These are phyloP conservation scores for Drosophila tripunctata DNA, from an alignment of 2,888 invertebrate genomes.

Conservation along the genomic window DNA sequence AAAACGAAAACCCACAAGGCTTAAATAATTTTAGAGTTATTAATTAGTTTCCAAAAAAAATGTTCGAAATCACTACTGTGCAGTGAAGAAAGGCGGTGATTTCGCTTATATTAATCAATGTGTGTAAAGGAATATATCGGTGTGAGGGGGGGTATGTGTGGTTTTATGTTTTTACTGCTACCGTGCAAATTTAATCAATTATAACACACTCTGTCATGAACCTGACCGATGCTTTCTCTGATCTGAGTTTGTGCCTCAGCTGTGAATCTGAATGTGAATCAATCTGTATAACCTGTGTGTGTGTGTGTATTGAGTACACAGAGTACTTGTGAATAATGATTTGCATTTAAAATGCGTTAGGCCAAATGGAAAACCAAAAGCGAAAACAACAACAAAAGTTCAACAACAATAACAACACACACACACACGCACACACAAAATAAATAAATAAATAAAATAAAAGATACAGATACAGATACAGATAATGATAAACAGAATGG, in stretches of 20 bases:
- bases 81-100: conserved; percentile 21
- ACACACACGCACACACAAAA: too few species aligned
- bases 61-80: too few species aligned
- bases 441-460: conserved; percentile 4
- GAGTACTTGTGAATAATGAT: conserved; percentile 35
- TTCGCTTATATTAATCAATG: conserved; percentile 50
- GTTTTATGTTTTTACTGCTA: conserved; percentile 16
- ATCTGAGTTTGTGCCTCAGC: background rate
- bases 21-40: too few species aligned
- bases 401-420: background rate
- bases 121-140: background rate
- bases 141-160: conserved; percentile 2
- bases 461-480: conserved; percentile 4
- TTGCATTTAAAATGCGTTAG: conserved; percentile 32
- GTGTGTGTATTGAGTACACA: conserved; percentile 23
- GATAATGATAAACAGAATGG: conserved; percentile 3
- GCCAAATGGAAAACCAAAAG: conserved; percentile 10
- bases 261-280: background rate
- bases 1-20: too few species aligned
- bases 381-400: conserved; percentile 3
- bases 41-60: too few species aligned
- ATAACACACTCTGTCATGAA: conserved; percentile 50
- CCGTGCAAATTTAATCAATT: conserved; percentile 57
- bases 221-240: conserved; percentile 22
- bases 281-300: background rate